Percentiles rank a stretch among this genome's conserved stretches.
phyloP scores from a whole-genome alignment of 1,140 invertebrate species.

The Brachionus rotundiformis region DNA sequence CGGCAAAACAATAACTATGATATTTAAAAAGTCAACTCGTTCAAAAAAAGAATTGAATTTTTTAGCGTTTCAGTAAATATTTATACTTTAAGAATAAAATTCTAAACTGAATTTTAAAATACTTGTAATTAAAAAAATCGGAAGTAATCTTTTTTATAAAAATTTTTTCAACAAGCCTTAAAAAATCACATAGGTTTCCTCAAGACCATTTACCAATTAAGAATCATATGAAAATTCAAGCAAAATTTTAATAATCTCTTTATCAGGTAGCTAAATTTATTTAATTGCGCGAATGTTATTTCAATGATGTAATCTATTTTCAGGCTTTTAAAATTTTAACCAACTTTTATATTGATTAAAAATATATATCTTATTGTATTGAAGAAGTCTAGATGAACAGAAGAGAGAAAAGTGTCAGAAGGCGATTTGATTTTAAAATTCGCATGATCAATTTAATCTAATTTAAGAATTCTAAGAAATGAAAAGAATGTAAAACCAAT shows the following conservation, averaged over 20 bases:
- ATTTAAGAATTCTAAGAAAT: neutral
- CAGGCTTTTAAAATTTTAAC: neutral
- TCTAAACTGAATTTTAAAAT: neutral
- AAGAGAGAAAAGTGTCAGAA: neutral
- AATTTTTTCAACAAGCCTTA: neutral
- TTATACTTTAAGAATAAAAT: neutral
- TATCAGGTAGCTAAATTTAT: neutral
- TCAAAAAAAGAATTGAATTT: neutral
- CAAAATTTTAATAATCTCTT: neutral
- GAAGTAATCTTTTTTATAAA: neutral
- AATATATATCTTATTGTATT: too few relatives aligned
- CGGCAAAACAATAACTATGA: neutral
- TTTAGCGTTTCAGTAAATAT: neutral
- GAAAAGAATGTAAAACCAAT: neutral
- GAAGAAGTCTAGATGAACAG: too few relatives aligned
- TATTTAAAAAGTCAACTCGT: constrained; percentile 12
- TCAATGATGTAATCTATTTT: neutral
- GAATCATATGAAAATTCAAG: neutral
- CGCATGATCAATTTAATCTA: constrained; percentile 37
- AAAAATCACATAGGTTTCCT: neutral
- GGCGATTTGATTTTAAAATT: neutral
- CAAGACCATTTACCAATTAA: neutral
- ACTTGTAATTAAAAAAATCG: neutral
- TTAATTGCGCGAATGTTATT: neutral
- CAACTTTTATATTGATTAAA: too few relatives aligned